Evolutionary conservation across 92 coral and sea anemone genomes (phyloP).

Genomic region (Montipora capitata): DNA sequence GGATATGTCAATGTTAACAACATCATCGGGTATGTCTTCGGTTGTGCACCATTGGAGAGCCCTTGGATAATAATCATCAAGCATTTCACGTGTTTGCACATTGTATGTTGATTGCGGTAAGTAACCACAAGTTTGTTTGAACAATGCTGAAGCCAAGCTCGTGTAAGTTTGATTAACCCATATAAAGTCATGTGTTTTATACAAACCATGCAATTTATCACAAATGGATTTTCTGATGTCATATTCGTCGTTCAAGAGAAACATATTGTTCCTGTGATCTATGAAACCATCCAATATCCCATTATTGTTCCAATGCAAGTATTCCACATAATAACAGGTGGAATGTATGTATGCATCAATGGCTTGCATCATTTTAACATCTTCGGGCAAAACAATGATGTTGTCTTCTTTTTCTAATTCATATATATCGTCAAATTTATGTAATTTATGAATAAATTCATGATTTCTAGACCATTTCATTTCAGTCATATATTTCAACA

Average conservation of each 20-base stretch:
- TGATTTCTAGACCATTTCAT: too few relatives aligned
- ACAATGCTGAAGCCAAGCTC: background rate
- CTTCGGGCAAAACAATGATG: too few relatives aligned
- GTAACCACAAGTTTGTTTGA: conserved; percentile 34
- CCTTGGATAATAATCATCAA: conserved; percentile 19
- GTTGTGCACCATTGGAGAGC: too few relatives aligned
- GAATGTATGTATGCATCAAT: background rate
- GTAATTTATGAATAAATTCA: too few relatives aligned
- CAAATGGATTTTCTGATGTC: conserved; percentile 19
- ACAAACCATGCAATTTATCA: conserved; percentile 37
- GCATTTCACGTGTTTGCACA: conserved; percentile 27
- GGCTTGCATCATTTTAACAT: too few relatives aligned
- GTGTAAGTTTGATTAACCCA: conserved; percentile 48
- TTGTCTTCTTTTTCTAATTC: too few relatives aligned
- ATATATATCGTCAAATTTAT: too few relatives aligned
- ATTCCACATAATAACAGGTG: background rate
- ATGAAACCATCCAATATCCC: too few relatives aligned
- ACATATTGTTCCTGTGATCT: too few relatives aligned
- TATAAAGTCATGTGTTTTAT: conserved; percentile 47
- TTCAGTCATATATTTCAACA: conserved; percentile 12
- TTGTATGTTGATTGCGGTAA: conserved; percentile 45
- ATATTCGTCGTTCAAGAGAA: too few relatives aligned
- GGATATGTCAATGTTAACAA: background rate
- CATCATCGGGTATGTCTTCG: too few relatives aligned
- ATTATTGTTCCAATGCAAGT: too few relatives aligned